A percentile compares a stretch with the other conserved stretches of the same genome.
Evolutionary conservation across 2,797 vertebrate species (phyloP).

Genomic region (Gila robusta): DNA sequence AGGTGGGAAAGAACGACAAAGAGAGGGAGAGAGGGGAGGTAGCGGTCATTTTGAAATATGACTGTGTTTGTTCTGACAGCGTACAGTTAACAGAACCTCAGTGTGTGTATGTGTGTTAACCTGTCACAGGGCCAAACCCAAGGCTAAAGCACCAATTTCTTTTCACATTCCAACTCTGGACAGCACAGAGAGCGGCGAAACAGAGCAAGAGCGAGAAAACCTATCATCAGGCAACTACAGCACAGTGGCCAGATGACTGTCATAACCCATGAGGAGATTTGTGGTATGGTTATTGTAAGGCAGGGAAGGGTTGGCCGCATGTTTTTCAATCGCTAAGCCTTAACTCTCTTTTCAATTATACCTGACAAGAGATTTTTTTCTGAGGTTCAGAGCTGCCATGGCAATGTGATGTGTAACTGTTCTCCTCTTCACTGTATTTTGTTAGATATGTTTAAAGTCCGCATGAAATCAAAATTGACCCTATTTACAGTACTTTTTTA

Average conservation of each 20-base stretch:
- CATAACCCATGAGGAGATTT: constrained; percentile 50
- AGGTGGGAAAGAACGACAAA: constrained; percentile 61
- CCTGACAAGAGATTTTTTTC: constrained; percentile 47
- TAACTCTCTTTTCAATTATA: constrained; percentile 49
- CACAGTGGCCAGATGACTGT: constrained; percentile 42
- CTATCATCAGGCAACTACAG: constrained; percentile 34
- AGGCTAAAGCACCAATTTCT: constrained; percentile 66
- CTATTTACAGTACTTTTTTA: neutral
- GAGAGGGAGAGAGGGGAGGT: constrained; percentile 16
- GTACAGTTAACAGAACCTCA: constrained; percentile 52
- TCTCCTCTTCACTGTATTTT: neutral
- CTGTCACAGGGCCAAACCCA: constrained; percentile 57
- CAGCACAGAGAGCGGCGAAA: constrained; percentile 11
- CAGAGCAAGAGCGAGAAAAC: constrained; percentile 32
- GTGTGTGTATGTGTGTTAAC: constrained; percentile 44
- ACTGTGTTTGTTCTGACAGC: constrained; percentile 58
- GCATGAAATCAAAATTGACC: neutral
- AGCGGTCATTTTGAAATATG: constrained; percentile 57
- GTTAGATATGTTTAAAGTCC: neutral
- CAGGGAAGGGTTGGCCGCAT: constrained; percentile 23
- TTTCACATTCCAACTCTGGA: constrained; percentile 49
- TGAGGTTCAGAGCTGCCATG: constrained; percentile 19
- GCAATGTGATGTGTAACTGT: neutral
- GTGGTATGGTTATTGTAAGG: constrained; percentile 48
- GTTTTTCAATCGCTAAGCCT: constrained; percentile 41